A percentile compares a stretch with the other conserved stretches of the same genome.
Conservation (phyloP, 2,797 vertebrate genomes). For the Cercopithecus neglectus region DNA sequence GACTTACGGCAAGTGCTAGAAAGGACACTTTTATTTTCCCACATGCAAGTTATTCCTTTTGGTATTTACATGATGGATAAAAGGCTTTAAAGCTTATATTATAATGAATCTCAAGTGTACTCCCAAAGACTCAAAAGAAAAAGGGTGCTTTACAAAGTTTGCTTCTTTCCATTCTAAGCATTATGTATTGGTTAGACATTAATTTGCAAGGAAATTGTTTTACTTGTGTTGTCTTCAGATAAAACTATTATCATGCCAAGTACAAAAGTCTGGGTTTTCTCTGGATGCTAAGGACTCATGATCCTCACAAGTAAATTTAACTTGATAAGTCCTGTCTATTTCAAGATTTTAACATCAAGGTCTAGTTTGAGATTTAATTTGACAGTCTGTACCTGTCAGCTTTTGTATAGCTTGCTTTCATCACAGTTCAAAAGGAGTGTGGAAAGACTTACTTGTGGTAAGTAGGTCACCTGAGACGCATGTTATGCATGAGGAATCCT, state of each 20-base stretch:
- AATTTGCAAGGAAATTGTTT: constrained; percentile 52
- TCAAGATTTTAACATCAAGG: constrained; percentile 60
- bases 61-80: neutral
- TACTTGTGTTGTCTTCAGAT: constrained; percentile 45
- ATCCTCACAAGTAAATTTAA: constrained; percentile 52
- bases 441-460: constrained; percentile 50
- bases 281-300: constrained; percentile 54
- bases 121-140: constrained; percentile 22
- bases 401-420: constrained; percentile 54
- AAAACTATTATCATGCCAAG: constrained; percentile 52
- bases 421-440: constrained; percentile 59
- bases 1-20: neutral
- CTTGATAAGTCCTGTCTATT: constrained; percentile 52
- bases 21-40: neutral
- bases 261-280: constrained; percentile 57
- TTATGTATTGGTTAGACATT: constrained; percentile 57
- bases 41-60: neutral
- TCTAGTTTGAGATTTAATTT: constrained; percentile 72
- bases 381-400: constrained; percentile 46
- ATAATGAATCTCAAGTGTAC: constrained; percentile 15
- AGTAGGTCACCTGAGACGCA: constrained; percentile 50
- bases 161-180: constrained; percentile 46
- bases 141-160: constrained; percentile 57
- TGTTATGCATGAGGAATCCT: neutral
- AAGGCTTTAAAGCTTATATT: neutral